These are phyloP conservation scores for Pipa parva DNA, from an alignment of 2,113 vertebrate genomes.

Conservation along the genomic window DNA sequence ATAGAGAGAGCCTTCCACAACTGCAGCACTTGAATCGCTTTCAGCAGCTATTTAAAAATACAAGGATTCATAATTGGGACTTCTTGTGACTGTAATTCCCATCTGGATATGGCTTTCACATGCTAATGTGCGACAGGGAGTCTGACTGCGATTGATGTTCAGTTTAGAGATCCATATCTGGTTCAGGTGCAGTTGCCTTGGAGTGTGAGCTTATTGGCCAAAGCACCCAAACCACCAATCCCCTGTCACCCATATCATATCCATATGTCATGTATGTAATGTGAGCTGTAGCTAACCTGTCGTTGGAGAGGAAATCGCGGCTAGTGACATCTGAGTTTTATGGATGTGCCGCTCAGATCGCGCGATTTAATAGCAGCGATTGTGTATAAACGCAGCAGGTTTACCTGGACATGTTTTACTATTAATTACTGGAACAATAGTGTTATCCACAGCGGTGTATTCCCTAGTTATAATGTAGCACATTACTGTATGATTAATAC, in stretches of 20 bases:
- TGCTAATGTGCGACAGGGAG: slow-evolving; percentile 42
- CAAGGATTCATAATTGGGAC: slow-evolving; percentile 46
- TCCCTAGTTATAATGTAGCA: no score
- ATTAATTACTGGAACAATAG: no score
- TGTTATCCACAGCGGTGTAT: no score
- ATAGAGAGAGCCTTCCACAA: slow-evolving; percentile 52
- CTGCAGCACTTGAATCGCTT: slow-evolving; percentile 56
- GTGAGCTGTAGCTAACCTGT: no score
- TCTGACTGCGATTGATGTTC: no score
- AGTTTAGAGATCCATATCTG: background rate
- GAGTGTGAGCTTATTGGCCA: no score
- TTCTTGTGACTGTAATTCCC: slow-evolving; percentile 36
- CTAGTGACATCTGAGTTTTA: background rate
- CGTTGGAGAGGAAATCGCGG: background rate
- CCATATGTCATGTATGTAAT: no score
- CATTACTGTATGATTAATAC: no score
- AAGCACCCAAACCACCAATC: no score
- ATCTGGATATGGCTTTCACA: slow-evolving; percentile 45
- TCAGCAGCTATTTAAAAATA: slow-evolving; percentile 61
- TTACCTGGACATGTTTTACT: no score
- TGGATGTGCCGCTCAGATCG: background rate
- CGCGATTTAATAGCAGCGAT: background rate
- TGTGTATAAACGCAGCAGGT: no score
- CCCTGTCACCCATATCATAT: no score
- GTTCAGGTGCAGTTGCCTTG: background rate